These are phyloP conservation scores for Chalcis sispes DNA, from an alignment of 2,888 invertebrate genomes.

Conservation along the genomic window DNA sequence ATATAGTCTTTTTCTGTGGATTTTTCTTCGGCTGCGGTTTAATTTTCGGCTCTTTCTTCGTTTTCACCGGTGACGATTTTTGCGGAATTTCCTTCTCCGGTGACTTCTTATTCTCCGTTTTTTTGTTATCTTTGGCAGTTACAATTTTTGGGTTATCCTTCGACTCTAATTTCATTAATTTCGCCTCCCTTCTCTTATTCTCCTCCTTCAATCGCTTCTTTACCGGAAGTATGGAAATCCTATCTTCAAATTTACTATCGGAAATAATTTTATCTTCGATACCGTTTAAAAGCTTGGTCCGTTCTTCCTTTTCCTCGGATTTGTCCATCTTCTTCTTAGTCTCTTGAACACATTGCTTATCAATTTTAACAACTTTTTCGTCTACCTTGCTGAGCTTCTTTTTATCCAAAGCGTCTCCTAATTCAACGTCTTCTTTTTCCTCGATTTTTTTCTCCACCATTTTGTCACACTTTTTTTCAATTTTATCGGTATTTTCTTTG, in stretches of 20 bases:
- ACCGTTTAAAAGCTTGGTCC: conserved; percentile 13
- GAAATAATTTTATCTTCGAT: conserved; percentile 19
- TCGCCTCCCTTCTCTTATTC: conserved; percentile 69
- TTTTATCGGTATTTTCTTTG: conserved; percentile 45
- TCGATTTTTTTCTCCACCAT: conserved; percentile 58
- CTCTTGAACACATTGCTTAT: conserved; percentile 65
- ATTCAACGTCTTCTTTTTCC: conserved; percentile 60
- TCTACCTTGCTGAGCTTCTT: conserved; percentile 66
- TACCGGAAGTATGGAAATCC: conserved; percentile 40
- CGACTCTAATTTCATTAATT: conserved; percentile 65
- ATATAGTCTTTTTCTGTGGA: conserved; percentile 66
- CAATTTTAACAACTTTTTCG: conserved; percentile 65
- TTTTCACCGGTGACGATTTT: conserved; percentile 54
- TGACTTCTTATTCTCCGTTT: conserved; percentile 67
- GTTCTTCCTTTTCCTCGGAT: conserved; percentile 55
- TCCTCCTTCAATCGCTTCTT: conserved; percentile 65
- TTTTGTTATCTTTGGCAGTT: conserved; percentile 69
- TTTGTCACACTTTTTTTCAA: conserved; percentile 58
- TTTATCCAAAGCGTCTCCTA: conserved; percentile 60
- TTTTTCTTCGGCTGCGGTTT: conserved; percentile 66
- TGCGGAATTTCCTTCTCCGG: conserved; percentile 63
- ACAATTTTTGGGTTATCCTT: conserved; percentile 66
- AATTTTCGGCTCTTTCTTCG: conserved; percentile 66
- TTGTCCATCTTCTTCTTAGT: conserved; percentile 66
- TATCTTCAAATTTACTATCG: conserved; percentile 36